Evolutionary conservation across 2,888 invertebrate genomes (phyloP), one percentile per base, ranked within the genome.

Genomic region (Flexamia atlantica): DNA sequence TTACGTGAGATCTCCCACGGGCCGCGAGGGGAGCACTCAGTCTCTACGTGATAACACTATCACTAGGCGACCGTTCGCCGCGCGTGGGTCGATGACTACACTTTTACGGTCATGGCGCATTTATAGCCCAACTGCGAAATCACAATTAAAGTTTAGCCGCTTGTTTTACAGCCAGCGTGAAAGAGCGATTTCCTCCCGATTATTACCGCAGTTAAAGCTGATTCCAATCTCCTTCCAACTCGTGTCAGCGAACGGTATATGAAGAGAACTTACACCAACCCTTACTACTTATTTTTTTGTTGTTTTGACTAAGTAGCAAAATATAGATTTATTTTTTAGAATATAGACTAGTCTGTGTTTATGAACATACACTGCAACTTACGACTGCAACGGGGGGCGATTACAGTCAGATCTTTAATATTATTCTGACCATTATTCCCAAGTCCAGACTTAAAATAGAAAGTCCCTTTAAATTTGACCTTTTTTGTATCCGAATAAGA

Each of bases 1-100:
- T 72, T 72, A 72, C 72, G 10, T 20, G 40, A n/a, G n/a, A n/a
- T 72, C 72, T 72, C 72, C 72, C 72, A 72, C 72, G 72, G 28
- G 17, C 32, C 5, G 14, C 3, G 68, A 32, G 32, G 28, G 20
- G 64, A 30, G 28, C 28, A 30, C 1, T 28, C n/a, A 0, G 1
- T 1, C 9, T 2, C 14, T 28, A 30, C 14, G 64, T 64, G 64
- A 64, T 64, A 64, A 64, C 28, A 64, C 30, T 57, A 57, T 57
- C 57, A 57, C 1, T 7, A 2, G 57, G 3, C 17, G 46, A 17
- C 46, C 46, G 57, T 57, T 3, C 57, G 57, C 20, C 57, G 14
- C 17, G 50, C 50, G 50, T n/a, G 17, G 50, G 50, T n/a, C 5
- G 17, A 12, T 57, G 57, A 12, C 57, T 23, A 57, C 57, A 57